Evolutionary conservation across 2,797 vertebrate genomes (phyloP).

Genomic region (Rhynchonycteris naso): DNA sequence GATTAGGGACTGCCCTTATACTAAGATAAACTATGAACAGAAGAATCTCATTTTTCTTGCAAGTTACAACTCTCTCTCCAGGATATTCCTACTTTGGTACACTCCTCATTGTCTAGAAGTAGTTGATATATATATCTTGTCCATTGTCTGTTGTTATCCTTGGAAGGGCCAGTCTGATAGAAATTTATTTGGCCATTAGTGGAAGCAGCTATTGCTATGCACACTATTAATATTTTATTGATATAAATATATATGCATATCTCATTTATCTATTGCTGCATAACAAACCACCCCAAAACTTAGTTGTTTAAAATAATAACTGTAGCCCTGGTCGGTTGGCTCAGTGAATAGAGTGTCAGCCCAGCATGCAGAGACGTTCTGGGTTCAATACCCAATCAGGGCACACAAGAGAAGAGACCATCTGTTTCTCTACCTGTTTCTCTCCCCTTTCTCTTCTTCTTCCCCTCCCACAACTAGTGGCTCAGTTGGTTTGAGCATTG

Average conservation of each 20-base stretch:
- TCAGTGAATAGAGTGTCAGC: too few species aligned
- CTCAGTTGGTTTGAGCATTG: too few species aligned
- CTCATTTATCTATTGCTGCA: neutral
- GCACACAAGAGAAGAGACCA: too few species aligned
- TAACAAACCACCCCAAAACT: neutral
- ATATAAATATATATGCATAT: neutral
- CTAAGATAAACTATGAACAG: neutral
- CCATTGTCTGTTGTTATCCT: neutral
- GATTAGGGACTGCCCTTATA: neutral
- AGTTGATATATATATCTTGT: neutral
- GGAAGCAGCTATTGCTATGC: neutral
- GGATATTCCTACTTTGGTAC: neutral
- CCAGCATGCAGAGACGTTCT: too few species aligned
- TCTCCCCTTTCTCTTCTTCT: too few species aligned
- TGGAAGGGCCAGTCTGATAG: neutral
- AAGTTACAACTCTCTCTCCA: neutral
- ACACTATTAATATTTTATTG: slow-evolving; percentile 10
- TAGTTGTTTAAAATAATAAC: neutral
- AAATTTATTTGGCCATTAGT: neutral
- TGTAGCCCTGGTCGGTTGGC: neutral
- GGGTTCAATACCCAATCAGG: too few species aligned
- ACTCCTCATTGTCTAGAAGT: neutral
- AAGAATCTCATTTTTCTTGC: neutral
- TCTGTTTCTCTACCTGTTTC: too few species aligned
- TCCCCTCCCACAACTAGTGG: too few species aligned